A percentile compares a stretch with the other conserved stretches of the same genome.
Conservation (phyloP, 1,140 invertebrate species). For the Drosophila melanogaster region DNA sequence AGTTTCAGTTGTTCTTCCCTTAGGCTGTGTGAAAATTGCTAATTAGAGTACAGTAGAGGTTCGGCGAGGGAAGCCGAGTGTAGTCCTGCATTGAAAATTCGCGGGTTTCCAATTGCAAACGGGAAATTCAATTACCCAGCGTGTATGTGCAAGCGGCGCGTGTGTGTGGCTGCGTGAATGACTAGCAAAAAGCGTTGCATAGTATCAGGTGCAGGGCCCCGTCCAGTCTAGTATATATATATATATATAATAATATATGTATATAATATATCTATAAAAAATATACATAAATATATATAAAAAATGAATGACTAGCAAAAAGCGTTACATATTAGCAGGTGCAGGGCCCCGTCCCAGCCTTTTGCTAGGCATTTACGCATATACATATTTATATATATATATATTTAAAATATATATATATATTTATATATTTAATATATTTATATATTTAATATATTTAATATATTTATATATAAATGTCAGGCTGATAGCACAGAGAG, state of each 20-base stretch:
- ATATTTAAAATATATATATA: slow-evolving; percentile 11
- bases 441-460: slow-evolving; percentile 22
- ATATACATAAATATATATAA: no score
- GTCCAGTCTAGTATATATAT: no score
- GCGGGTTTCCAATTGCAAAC: slow-evolving; percentile 28
- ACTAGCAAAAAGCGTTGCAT: slow-evolving; percentile 33
- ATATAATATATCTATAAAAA: not conserved
- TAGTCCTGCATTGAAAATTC: slow-evolving; percentile 20
- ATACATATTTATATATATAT: slow-evolving; percentile 5
- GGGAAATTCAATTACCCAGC: slow-evolving; percentile 44
- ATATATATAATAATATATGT: slow-evolving; percentile 6
- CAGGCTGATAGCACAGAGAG: slow-evolving; percentile 25
- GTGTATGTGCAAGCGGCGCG: not conserved
- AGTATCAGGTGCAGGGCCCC: slow-evolving; percentile 31
- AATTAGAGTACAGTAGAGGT: not conserved
- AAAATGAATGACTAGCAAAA: no score
- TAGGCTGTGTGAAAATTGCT: not conserved
- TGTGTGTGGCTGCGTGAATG: not conserved
- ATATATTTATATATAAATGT: no score
- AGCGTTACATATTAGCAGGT: slow-evolving; percentile 48
- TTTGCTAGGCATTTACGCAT: no score
- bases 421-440: no score
- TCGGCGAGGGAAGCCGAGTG: no score
- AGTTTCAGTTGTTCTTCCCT: not conserved
- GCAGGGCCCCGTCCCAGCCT: slow-evolving; percentile 17